phyloP scores from a whole-genome alignment of 2,113 vertebrate species.

The Phainopepla nitens region DNA sequence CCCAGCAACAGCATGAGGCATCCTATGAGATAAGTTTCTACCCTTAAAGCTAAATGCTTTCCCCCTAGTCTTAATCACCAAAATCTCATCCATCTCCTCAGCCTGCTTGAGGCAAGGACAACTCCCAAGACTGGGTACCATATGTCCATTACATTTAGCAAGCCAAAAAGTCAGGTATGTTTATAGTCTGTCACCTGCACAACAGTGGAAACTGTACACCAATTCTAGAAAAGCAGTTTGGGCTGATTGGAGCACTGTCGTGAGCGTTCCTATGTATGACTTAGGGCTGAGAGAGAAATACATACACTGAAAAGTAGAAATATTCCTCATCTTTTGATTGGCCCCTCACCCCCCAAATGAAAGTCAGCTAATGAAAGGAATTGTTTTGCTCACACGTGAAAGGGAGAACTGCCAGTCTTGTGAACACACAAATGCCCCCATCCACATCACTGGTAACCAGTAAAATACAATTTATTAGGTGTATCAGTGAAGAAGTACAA shows the following conservation, averaged over 20 bases:
- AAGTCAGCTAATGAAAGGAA: neutral
- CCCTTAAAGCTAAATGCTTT: neutral
- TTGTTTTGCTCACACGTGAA: neutral
- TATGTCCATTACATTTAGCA: neutral
- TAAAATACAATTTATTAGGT: neutral
- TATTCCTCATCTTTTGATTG: neutral
- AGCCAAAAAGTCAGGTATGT: neutral
- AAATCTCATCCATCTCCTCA: neutral
- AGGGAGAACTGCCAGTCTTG: neutral
- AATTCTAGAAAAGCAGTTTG: neutral
- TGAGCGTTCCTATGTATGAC: neutral
- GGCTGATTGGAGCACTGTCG: neutral
- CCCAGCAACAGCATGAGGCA: slow-evolving; percentile 13
- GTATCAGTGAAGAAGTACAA: neutral
- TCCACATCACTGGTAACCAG: neutral
- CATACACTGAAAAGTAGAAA: neutral
- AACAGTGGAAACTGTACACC: neutral
- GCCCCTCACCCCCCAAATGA: accelerated
- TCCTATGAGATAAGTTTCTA: neutral
- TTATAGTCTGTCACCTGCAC: neutral
- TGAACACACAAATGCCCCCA: neutral
- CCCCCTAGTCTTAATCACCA: neutral
- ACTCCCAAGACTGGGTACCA: neutral
- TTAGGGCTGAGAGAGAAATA: neutral
- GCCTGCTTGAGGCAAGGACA: neutral